phyloP scores from a whole-genome alignment of 2,797 vertebrate species.

The Bufotes viridis region DNA sequence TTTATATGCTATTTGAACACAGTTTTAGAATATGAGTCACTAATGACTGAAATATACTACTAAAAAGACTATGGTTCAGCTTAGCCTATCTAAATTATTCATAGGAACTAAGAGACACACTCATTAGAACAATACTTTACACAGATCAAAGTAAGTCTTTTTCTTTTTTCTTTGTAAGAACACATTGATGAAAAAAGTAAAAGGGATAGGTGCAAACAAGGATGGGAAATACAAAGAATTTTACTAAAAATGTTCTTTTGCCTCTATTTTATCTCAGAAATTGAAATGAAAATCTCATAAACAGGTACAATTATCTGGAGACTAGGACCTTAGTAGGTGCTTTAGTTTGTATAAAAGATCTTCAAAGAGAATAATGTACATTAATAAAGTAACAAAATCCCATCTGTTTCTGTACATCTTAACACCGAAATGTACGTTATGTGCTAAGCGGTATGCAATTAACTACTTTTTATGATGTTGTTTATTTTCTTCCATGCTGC shows the following conservation, averaged over 20 bases:
- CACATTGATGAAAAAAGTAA: conserved; percentile 9
- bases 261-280: conserved; percentile 28
- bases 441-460: not conserved
- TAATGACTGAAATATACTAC: not conserved
- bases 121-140: not conserved
- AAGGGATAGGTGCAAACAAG: not conserved
- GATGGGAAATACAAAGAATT: conserved; percentile 22
- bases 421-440: not conserved
- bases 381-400: not conserved
- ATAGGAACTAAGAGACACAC: not conserved
- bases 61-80: not conserved
- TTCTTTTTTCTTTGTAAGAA: not conserved
- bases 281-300: not conserved
- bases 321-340: not conserved
- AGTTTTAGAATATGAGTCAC: not conserved
- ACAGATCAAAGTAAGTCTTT: not conserved
- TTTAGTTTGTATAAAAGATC: conserved; percentile 43
- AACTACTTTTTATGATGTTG: not conserved
- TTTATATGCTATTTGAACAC: too few species aligned
- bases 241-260: conserved; percentile 30
- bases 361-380: conserved; percentile 43
- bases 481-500: not conserved
- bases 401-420: conserved; percentile 16
- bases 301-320: conserved; percentile 21
- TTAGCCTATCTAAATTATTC: not conserved